Conservation (phyloP, 2,797 vertebrate genomes). For the Spheniscus humboldti region DNA sequence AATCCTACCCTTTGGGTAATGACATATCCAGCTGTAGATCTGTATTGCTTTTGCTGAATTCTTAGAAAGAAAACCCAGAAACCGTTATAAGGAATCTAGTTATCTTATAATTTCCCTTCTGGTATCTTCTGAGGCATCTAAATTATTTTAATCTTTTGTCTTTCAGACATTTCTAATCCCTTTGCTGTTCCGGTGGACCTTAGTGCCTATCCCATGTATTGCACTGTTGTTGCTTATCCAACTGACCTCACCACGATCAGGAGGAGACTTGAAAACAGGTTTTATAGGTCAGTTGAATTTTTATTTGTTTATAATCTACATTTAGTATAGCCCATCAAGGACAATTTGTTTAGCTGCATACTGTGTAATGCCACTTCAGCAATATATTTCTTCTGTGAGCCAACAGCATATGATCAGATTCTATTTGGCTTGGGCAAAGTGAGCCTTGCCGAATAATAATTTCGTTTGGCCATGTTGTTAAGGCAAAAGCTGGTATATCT, state of each 20-base stretch:
- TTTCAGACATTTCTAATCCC: conserved; percentile 89
- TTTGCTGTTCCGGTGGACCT: conserved; percentile 93
- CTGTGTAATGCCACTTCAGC: neutral
- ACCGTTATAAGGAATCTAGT: neutral
- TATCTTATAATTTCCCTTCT: neutral
- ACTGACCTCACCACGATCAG: conserved; percentile 94
- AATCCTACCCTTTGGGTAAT: neutral
- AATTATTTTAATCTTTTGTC: conserved; percentile 5
- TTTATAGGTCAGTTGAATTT: conserved; percentile 84
- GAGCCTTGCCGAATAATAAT: neutral
- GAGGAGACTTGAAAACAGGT: conserved; percentile 92
- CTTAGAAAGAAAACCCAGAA: neutral
- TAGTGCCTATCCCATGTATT: conserved; percentile 93
- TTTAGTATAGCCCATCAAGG: neutral
- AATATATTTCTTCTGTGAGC: neutral
- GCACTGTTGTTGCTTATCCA: conserved; percentile 93
- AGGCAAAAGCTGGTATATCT: neutral
- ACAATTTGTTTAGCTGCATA: neutral
- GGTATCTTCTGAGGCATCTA: neutral
- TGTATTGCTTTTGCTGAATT: neutral
- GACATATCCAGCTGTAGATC: neutral
- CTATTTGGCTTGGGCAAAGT: neutral
- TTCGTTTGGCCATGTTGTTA: neutral
- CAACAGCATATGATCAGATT: neutral
- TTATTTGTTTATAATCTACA: neutral